Evolutionary conservation across 2,797 vertebrate genomes (phyloP), one percentile per base, ranked within the genome.

Genomic region (Aulostomus chinensis): DNA sequence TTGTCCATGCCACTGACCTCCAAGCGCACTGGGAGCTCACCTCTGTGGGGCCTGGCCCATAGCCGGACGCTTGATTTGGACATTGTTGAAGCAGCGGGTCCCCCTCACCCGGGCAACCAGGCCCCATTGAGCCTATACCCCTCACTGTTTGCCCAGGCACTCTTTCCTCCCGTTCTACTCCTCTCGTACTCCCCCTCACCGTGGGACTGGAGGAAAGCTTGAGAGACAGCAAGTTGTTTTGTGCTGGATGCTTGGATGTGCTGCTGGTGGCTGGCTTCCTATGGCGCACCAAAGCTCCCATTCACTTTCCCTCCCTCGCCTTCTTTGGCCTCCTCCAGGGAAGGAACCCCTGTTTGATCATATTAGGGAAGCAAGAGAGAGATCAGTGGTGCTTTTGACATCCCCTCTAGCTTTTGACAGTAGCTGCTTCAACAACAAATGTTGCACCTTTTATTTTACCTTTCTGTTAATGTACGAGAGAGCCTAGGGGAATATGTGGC

Each of bases 41-140:
- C 79, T 88, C 84, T 48, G 60, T 54, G 15, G 53, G 74, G 58
- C 61, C 83, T 71, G 72, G 82, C 74, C 76, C 16, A 14, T 21
- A 55, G 81, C 78, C 38, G 65, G 74, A 68, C 48, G 54, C 80
- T 89, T 87, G 76, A 88, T 86, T 83, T 83, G 78, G 82, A 85
- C 85, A 91, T 92, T 83, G 81, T 88, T 90, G 73, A 66, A 73
- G 75, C 73, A 42, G 52, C 34, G 58, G 76, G 76, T 78, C 62
- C 66, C 58, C 66, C 38, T 89, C 90, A 80, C 91, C 89, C 70
- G 35, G 88, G 89, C 81, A 92, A 91, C 90, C 67, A 31, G 61
- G 57, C 76, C 74, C 77, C 71, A 20, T 85, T 87, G 80, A 84
- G 78, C 58, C 75, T 68, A 70, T 77, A 85, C 84, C 86, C 81